Conservation (phyloP, 2,888 invertebrate genomes). For the Yponomeuta evonymella region DNA sequence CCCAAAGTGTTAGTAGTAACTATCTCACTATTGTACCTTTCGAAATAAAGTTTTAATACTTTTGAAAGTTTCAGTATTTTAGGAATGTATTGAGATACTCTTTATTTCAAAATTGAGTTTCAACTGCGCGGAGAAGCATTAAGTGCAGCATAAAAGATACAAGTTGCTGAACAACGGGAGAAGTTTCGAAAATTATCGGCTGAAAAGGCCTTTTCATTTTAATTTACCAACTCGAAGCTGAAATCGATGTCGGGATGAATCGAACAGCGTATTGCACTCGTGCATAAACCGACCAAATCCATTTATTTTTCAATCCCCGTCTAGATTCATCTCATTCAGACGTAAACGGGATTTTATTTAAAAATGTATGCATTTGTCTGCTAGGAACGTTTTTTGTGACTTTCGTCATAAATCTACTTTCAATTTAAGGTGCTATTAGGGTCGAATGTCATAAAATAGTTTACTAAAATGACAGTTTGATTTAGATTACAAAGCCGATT, state of each 20-base stretch:
- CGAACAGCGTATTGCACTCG: not conserved
- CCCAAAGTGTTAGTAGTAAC: too few species aligned
- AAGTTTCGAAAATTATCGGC: not conserved
- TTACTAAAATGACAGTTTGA: too few species aligned
- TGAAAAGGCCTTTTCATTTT: not conserved
- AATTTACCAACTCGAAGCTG: not conserved
- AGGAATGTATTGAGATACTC: not conserved
- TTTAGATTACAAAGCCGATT: too few species aligned
- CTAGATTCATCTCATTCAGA: not conserved
- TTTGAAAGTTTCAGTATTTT: too few species aligned
- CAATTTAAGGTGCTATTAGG: too few species aligned
- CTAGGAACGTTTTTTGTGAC: too few species aligned
- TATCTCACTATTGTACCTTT: too few species aligned
- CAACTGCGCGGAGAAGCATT: not conserved
- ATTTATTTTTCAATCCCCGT: not conserved
- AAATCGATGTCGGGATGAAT: not conserved
- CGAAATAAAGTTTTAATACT: too few species aligned
- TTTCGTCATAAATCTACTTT: too few species aligned
- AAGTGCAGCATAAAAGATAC: not conserved
- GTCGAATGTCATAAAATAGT: too few species aligned
- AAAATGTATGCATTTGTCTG: not conserved
- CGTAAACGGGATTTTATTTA: not conserved
- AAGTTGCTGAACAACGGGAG: not conserved
- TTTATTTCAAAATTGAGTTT: not conserved
- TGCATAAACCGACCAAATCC: not conserved